Percentiles rank a stretch among this genome's conserved stretches.
Conservation (phyloP, 1,140 invertebrate genomes). For the Latrodectus geometricus region DNA sequence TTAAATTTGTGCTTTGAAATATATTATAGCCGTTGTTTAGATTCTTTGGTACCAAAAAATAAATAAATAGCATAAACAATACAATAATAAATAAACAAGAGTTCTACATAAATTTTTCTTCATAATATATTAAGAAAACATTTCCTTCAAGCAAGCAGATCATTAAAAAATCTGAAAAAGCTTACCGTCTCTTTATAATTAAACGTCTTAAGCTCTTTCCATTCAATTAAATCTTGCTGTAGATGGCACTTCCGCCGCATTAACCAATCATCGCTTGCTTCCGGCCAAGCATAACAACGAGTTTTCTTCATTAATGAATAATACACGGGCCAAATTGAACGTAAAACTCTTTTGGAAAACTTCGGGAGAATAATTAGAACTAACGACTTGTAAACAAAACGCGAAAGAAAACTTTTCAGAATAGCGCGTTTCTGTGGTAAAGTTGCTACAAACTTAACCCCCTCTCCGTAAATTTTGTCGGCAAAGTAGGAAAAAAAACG, state of each 20-base stretch:
- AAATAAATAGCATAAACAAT: no score
- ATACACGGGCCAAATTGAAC: conserved; percentile 61
- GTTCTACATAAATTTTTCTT: no score
- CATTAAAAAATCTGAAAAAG: conserved; percentile 3
- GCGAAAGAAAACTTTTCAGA: conserved; percentile 55
- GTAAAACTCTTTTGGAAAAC: conserved; percentile 57
- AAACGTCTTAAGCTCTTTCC: conserved; percentile 60
- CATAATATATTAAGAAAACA: background rate
- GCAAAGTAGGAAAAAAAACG: conserved; percentile 6
- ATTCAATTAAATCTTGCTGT: conserved; percentile 57
- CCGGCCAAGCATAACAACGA: conserved; percentile 59
- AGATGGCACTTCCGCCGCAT: conserved; percentile 57
- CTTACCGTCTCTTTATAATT: conserved; percentile 56
- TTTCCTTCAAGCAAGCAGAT: conserved; percentile 5
- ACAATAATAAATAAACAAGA: no score
- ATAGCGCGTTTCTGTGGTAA: conserved; percentile 1
- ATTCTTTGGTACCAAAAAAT: no score
- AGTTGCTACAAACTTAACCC: conserved; percentile 46
- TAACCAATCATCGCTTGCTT: conserved; percentile 50
- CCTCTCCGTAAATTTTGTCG: conserved; percentile 7
- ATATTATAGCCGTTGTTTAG: no score
- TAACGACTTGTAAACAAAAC: conserved; percentile 61
- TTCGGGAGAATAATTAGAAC: conserved; percentile 51
- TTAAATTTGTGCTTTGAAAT: no score
- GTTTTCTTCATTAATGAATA: conserved; percentile 62